Percentiles rank a stretch among this genome's conserved stretches.
Conservation (phyloP, 2,113 vertebrate genomes). For the Corydoras maculifer region DNA sequence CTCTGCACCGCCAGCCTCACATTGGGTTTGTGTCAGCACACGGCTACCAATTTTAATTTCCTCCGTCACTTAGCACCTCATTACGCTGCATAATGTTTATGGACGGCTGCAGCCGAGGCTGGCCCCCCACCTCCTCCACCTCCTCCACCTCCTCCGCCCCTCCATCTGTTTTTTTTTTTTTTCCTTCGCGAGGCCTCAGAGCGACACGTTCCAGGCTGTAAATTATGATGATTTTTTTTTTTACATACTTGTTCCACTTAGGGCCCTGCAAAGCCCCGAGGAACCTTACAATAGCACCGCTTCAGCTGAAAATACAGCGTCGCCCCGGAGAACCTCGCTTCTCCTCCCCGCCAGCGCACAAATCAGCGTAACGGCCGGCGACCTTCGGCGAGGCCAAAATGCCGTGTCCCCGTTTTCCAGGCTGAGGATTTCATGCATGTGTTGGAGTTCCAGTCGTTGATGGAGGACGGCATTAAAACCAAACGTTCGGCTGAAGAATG, state of each 20-base stretch:
- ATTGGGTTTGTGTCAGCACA: constrained; percentile 43
- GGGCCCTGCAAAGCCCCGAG: constrained; percentile 29
- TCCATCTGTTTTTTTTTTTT: too few species aligned
- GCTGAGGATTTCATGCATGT: constrained; percentile 11
- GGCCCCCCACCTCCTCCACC: constrained; percentile 26
- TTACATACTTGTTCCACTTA: constrained; percentile 38
- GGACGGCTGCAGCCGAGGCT: constrained; percentile 30
- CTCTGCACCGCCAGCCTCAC: background rate
- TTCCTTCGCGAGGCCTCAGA: background rate
- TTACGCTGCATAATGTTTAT: constrained; percentile 44
- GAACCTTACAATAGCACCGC: constrained; percentile 32
- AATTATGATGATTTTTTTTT: constrained; percentile 42
- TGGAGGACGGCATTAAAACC: constrained; percentile 19
- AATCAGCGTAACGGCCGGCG: constrained; percentile 17
- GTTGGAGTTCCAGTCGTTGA: constrained; percentile 13
- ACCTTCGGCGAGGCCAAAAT: constrained; percentile 29
- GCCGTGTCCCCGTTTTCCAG: constrained; percentile 17
- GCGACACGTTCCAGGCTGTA: constrained; percentile 41
- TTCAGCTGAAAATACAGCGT: constrained; percentile 43
- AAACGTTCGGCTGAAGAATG: constrained; percentile 25
- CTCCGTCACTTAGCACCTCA: constrained; percentile 53
- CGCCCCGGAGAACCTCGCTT: background rate
- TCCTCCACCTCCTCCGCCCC: background rate
- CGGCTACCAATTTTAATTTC: constrained; percentile 51
- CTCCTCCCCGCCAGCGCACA: constrained; percentile 10